A percentile compares a stretch with the other conserved stretches of the same genome.
Evolutionary conservation across 1,140 invertebrate species (phyloP).

Genomic region (Drosophila kanapiae): DNA sequence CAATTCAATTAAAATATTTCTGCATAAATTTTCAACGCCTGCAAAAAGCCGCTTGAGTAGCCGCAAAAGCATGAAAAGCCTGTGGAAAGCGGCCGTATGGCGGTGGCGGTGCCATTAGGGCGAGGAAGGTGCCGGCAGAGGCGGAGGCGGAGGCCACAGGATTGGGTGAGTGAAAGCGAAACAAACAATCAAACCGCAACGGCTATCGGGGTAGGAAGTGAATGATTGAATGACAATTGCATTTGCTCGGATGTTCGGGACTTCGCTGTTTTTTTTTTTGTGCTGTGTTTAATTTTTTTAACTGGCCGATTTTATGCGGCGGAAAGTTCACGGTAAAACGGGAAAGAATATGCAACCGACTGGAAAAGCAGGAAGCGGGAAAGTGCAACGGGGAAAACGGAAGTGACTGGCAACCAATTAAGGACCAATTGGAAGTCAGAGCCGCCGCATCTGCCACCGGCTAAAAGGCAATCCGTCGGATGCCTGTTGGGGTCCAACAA

Average conservation of each 20-base stretch:
- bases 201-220: conserved; percentile 38
- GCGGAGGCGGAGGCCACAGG: background rate
- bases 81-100: conserved; percentile 1
- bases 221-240: conserved; percentile 62
- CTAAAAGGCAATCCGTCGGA: conserved; percentile 1
- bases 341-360: background rate
- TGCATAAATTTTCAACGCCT: conserved; percentile 71
- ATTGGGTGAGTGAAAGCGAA: conserved; percentile 1
- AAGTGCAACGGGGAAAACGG: conserved; percentile 9
- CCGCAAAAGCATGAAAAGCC: conserved; percentile 64
- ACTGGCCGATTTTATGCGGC: conserved; percentile 27
- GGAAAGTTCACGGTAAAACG: conserved; percentile 20
- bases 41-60: conserved; percentile 72
- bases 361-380: conserved; percentile 7
- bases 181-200: conserved; percentile 49
- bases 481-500: background rate
- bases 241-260: conserved; percentile 42
- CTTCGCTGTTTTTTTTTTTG: conserved; percentile 2
- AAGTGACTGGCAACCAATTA: conserved; percentile 40
- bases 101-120: background rate
- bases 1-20: conserved; percentile 83
- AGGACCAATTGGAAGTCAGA: conserved; percentile 14
- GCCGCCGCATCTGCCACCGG: conserved; percentile 2
- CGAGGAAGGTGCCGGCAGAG: background rate
- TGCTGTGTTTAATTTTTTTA: background rate